Evolutionary conservation across 2,888 invertebrate species (phyloP).

Genomic region (Drosophila mimica): DNA sequence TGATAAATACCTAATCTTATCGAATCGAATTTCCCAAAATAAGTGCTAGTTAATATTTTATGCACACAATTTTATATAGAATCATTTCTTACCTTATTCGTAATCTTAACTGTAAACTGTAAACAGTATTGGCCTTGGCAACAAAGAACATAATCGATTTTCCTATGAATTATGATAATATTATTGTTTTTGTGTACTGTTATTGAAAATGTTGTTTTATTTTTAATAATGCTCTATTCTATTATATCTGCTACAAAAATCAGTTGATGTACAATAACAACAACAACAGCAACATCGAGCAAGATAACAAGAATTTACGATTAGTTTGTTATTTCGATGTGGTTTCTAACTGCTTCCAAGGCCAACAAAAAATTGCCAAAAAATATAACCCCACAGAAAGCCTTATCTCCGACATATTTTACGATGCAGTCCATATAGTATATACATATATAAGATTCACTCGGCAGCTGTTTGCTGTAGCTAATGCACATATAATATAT

Average conservation of each 20-base stretch:
- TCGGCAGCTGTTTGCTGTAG: slow-evolving; percentile 17
- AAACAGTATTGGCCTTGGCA: slow-evolving; percentile 14
- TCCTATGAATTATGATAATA: background rate
- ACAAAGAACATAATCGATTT: slow-evolving; percentile 19
- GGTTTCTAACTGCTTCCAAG: slow-evolving; percentile 53
- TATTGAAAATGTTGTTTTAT: background rate
- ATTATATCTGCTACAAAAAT: slow-evolving; percentile 35
- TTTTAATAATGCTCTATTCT: slow-evolving; percentile 9
- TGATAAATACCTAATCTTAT: slow-evolving; percentile 64
- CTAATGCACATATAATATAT: background rate
- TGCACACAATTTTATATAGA: slow-evolving; percentile 10
- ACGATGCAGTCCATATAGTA: slow-evolving; percentile 47
- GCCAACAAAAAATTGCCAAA: slow-evolving; percentile 59
- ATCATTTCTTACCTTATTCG: slow-evolving; percentile 1
- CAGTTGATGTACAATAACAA: slow-evolving; percentile 13
- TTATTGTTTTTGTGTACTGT: slow-evolving; percentile 38
- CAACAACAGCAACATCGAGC: slow-evolving; percentile 12
- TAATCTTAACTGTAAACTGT: slow-evolving; percentile 13
- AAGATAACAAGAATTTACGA: slow-evolving; percentile 31
- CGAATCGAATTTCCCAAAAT: background rate
- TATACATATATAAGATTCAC: slow-evolving; percentile 2
- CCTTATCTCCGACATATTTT: slow-evolving; percentile 67
- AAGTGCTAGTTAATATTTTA: slow-evolving; percentile 6
- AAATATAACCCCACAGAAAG: slow-evolving; percentile 33
- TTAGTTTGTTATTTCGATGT: slow-evolving; percentile 6